Percentiles rank a stretch among this genome's conserved stretches.
Conservation (phyloP, 2,797 vertebrate genomes). For the Pangasius larnaudii region DNA sequence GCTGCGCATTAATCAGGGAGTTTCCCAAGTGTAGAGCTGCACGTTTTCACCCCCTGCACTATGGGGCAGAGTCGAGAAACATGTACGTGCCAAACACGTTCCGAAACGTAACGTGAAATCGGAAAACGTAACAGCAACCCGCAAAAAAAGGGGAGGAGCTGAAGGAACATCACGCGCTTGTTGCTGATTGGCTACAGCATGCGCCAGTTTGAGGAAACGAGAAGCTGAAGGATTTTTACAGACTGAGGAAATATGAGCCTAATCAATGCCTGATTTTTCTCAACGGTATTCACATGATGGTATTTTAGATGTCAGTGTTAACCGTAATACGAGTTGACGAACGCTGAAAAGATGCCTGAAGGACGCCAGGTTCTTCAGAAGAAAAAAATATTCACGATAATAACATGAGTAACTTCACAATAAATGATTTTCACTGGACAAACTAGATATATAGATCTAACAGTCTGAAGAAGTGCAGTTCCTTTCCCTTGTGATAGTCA, state of each 20-base stretch:
- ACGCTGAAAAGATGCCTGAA: background rate
- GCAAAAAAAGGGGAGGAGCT: background rate
- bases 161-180: background rate
- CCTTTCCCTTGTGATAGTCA: background rate
- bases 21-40: background rate
- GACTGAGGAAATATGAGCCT: too few species aligned
- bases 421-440: background rate
- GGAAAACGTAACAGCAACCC: background rate
- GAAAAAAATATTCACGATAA: background rate
- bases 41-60: background rate
- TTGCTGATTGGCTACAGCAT: background rate
- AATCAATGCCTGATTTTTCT: too few species aligned
- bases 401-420: background rate
- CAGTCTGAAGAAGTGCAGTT: background rate
- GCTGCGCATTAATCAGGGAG: background rate
- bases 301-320: background rate
- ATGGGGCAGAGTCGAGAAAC: background rate
- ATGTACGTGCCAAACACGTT: too few species aligned
- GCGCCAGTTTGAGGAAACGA: background rate
- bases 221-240: too few species aligned
- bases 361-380: background rate
- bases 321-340: background rate
- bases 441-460: background rate
- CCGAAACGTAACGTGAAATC: background rate
- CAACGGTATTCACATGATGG: background rate